Base-by-base conservation (phyloP, 2,888 invertebrate genomes). In the Drepanosiphum platanoidis region DNA sequence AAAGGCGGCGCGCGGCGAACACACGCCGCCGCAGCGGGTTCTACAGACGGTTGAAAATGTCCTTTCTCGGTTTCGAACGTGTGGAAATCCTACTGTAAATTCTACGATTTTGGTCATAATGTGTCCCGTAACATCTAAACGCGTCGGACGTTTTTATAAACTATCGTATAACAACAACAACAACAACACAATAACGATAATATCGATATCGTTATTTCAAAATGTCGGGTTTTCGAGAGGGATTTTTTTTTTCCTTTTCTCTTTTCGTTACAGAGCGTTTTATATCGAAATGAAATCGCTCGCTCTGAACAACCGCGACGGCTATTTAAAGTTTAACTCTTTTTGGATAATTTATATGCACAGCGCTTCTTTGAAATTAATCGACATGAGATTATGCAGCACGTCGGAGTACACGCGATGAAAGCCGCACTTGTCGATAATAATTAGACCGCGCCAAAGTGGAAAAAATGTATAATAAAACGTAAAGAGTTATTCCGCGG, bases 31-130 rank as follows among this genome's bases (percentile, higher is more conserved):
- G n/a, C n/a, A n/a, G n/a, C 7, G 58, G 18, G 39, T 42, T n/a
- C n/a, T 64, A 78, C 30, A 5, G 11, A 64, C 11, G 3, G 9
- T 78, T 30, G 64, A 39, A 78, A 42, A 78, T 42, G 22, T 42
- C 18, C 22, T 30, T 78, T 39, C 42, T 42, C 42, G 64, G 64
- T 64, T 39, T 64, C 5, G 64, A 42, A 78, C 7, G 30, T 61
- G 61, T 42, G 15, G 78, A 79, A 42, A 79, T 78, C 32, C 42
- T 27, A 58, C 32, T 32, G 15, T 75, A 58, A 5, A n/a, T 75
- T 52, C 52, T 42, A 42, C 18, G n/a, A 64, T 66, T 64, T 78
- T 42, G 7, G 32, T 5, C 30, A 78, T 66, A 42, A 42, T 72
- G 8, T 39, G 8, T 39, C 18, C 42, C 13, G 42, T 66, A 32